phyloP scores from a whole-genome alignment of 2,888 invertebrate species.

The Amiota mariae region DNA sequence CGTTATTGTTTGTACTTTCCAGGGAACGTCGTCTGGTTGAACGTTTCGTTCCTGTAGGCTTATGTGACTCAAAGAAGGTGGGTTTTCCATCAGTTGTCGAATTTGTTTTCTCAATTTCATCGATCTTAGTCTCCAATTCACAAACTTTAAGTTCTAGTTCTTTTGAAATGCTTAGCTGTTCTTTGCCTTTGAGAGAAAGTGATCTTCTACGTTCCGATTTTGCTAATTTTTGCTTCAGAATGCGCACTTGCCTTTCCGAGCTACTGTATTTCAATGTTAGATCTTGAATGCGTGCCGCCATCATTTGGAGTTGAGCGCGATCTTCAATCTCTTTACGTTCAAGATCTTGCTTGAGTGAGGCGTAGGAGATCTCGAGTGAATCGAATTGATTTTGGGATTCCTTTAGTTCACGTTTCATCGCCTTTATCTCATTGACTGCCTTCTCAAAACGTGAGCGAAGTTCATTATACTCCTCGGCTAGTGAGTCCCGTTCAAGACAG shows the following conservation, averaged over 20 bases:
- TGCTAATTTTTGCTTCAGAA: slow-evolving; percentile 85
- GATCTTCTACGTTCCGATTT: slow-evolving; percentile 87
- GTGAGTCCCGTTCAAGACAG: slow-evolving; percentile 82
- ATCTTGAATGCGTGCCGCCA: slow-evolving; percentile 89
- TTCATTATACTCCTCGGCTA: slow-evolving; percentile 87
- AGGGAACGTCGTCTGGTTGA: slow-evolving; percentile 78
- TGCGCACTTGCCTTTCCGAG: slow-evolving; percentile 87
- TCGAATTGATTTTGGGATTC: slow-evolving; percentile 87
- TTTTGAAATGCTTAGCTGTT: slow-evolving; percentile 85
- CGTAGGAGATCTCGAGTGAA: slow-evolving; percentile 85
- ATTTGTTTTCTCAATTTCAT: slow-evolving; percentile 76
- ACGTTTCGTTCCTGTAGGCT: slow-evolving; percentile 41
- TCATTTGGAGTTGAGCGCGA: slow-evolving; percentile 83
- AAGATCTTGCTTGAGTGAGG: slow-evolving; percentile 83
- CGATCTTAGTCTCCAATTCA: slow-evolving; percentile 86
- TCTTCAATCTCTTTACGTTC: slow-evolving; percentile 79
- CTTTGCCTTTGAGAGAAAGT: slow-evolving; percentile 86
- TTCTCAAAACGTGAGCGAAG: slow-evolving; percentile 85
- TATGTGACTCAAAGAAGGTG: background rate
- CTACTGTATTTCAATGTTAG: slow-evolving; percentile 86
- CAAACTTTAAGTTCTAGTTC: slow-evolving; percentile 89
- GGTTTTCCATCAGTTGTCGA: slow-evolving; percentile 26
- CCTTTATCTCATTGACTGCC: slow-evolving; percentile 87
- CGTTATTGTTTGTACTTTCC: slow-evolving; percentile 76
- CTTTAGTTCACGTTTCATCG: slow-evolving; percentile 86